phyloP scores from a whole-genome alignment of 2,113 vertebrate species.

The Vanacampus margaritifer region DNA sequence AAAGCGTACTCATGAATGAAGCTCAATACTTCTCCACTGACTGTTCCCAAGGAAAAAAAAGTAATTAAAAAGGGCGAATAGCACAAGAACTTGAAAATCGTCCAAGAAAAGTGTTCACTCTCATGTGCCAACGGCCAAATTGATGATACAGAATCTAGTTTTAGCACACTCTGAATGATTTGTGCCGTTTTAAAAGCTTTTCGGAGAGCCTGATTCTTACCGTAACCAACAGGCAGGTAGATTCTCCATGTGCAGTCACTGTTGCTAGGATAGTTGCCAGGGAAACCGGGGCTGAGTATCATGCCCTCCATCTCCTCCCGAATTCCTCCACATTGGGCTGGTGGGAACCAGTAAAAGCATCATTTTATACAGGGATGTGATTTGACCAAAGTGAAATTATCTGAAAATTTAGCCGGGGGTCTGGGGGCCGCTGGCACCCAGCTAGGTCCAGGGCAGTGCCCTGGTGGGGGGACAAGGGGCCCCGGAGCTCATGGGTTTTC shows the following conservation, averaged over 20 bases:
- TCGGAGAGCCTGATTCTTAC: slow-evolving; percentile 69
- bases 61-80: not conserved
- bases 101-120: not conserved
- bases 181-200: not conserved
- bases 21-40: not conserved
- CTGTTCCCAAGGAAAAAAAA: not conserved
- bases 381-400: too few relatives aligned
- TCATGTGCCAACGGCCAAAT: not conserved
- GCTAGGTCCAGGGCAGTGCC: too few relatives aligned
- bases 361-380: too few relatives aligned
- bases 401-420: too few relatives aligned
- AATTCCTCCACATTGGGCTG: slow-evolving; percentile 92
- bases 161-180: not conserved
- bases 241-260: slow-evolving; percentile 96
- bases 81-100: not conserved
- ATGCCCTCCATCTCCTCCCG: slow-evolving; percentile 92
- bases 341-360: slow-evolving; percentile 19
- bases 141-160: not conserved
- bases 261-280: slow-evolving; percentile 98
- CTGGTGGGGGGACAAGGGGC: too few relatives aligned
- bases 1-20: not conserved
- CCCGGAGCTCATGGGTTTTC: too few relatives aligned
- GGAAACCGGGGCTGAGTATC: slow-evolving; percentile 96
- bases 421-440: too few relatives aligned
- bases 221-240: slow-evolving; percentile 88